Conservation (phyloP, 2,888 invertebrate species). For the Ypsolopha scabrella region DNA sequence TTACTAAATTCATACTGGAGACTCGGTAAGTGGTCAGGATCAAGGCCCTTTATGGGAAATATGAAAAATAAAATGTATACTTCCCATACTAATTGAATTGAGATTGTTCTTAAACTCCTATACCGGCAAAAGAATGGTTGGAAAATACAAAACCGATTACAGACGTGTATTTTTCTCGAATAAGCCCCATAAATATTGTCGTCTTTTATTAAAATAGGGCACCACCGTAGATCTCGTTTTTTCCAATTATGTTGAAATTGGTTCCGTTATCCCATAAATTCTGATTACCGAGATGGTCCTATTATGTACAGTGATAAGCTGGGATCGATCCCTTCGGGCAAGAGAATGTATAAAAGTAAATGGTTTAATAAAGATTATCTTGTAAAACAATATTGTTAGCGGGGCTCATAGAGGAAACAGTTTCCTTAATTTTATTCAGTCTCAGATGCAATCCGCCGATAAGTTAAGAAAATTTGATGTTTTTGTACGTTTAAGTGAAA, state of each 20-base stretch:
- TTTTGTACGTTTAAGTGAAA: background rate
- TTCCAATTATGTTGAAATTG: slow-evolving; percentile 3
- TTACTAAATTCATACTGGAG: too few species aligned
- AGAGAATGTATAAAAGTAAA: background rate
- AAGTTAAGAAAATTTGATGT: background rate
- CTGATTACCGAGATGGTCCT: background rate
- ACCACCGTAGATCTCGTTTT: background rate
- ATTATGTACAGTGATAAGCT: background rate
- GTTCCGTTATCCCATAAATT: background rate
- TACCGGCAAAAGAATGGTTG: too few species aligned
- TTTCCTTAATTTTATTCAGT: background rate
- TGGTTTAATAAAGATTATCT: background rate
- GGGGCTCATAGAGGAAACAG: background rate
- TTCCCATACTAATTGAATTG: too few species aligned
- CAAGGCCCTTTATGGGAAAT: too few species aligned
- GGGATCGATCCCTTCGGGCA: background rate
- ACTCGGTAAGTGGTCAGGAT: too few species aligned
- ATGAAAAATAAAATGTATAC: too few species aligned
- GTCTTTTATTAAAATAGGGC: background rate
- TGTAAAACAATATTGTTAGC: background rate
- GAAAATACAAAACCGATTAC: too few species aligned
- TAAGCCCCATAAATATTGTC: background rate
- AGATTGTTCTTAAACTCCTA: too few species aligned
- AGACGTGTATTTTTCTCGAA: too few species aligned
- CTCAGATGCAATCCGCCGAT: too few species aligned